A percentile compares a stretch with the other conserved stretches of the same genome.
Evolutionary conservation across 2,888 invertebrate genomes (phyloP).

Genomic region (Synanthedon vespiformis): DNA sequence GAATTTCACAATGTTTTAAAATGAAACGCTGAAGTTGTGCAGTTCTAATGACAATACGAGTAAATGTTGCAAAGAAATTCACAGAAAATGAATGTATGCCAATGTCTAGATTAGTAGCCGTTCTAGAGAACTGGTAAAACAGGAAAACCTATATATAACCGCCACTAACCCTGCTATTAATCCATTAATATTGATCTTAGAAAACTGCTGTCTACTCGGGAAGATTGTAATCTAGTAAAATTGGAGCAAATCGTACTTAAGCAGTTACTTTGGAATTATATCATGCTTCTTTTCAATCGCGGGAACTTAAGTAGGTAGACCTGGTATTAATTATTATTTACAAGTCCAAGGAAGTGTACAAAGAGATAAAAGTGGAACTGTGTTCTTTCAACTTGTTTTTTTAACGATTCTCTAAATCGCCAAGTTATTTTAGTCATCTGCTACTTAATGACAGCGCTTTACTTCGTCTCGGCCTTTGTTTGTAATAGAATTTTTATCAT

Average conservation of each 20-base stretch:
- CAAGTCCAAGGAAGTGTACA: slow-evolving; percentile 41
- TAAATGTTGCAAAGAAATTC: not conserved
- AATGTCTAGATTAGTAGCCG: no score
- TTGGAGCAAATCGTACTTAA: slow-evolving; percentile 46
- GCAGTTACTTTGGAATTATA: slow-evolving; percentile 35
- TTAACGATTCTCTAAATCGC: not conserved
- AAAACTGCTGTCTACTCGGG: slow-evolving; percentile 18
- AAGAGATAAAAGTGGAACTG: slow-evolving; percentile 32
- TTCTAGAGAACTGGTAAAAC: not conserved
- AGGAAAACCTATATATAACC: not conserved
- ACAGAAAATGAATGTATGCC: not conserved
- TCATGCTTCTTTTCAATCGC: slow-evolving; percentile 41
- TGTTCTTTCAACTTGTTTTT: no score
- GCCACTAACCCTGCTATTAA: slow-evolving; percentile 12
- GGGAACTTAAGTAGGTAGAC: slow-evolving; percentile 56
- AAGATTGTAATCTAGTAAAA: slow-evolving; percentile 31
- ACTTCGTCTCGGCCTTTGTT: slow-evolving; percentile 3
- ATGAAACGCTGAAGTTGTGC: no score
- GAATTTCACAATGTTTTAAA: not conserved
- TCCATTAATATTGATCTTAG: slow-evolving; percentile 28
- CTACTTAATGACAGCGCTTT: slow-evolving; percentile 1
- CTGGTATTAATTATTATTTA: slow-evolving; percentile 55
- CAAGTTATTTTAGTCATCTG: not conserved
- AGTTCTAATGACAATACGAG: not conserved
- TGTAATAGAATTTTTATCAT: slow-evolving; percentile 7